Percentiles rank a stretch among this genome's conserved stretches.
phyloP scores from a whole-genome alignment of 1,140 invertebrate genomes.

The Uloborus diversus region DNA sequence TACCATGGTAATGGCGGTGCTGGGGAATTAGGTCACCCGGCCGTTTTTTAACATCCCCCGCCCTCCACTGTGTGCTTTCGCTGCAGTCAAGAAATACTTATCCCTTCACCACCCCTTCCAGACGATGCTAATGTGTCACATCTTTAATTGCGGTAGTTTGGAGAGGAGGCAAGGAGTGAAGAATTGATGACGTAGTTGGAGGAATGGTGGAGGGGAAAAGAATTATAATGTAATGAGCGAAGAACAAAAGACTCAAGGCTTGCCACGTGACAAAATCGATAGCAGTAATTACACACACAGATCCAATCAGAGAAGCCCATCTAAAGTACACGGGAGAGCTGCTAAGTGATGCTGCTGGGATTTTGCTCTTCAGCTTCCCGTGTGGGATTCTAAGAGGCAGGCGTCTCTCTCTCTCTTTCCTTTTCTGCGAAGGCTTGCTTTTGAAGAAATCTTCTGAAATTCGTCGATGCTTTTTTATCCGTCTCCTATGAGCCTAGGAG shows the following conservation, averaged over 20 bases:
- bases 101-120: background rate
- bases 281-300: constrained; percentile 56
- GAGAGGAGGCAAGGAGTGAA: background rate
- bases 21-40: constrained; percentile 39
- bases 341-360: constrained; percentile 55
- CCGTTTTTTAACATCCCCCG: constrained; percentile 25
- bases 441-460: constrained; percentile 1
- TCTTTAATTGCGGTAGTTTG: constrained; percentile 55
- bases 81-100: no score
- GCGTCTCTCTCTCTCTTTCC: constrained; percentile 6
- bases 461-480: background rate
- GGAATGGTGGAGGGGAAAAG: constrained; percentile 25
- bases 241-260: constrained; percentile 53
- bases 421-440: background rate
- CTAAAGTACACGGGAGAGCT: constrained; percentile 56
- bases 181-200: constrained; percentile 30
- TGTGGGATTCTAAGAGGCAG: constrained; percentile 49
- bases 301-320: constrained; percentile 55
- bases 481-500: background rate
- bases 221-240: constrained; percentile 57
- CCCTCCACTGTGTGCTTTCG: constrained; percentile 4
- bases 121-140: constrained; percentile 39
- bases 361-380: constrained; percentile 55
- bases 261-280: constrained; percentile 57
- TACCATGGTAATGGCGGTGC: constrained; percentile 29